A percentile compares a stretch with the other conserved stretches of the same genome.
phyloP scores from a whole-genome alignment of 2,113 vertebrate genomes.

The Mormyrus lacerda region DNA sequence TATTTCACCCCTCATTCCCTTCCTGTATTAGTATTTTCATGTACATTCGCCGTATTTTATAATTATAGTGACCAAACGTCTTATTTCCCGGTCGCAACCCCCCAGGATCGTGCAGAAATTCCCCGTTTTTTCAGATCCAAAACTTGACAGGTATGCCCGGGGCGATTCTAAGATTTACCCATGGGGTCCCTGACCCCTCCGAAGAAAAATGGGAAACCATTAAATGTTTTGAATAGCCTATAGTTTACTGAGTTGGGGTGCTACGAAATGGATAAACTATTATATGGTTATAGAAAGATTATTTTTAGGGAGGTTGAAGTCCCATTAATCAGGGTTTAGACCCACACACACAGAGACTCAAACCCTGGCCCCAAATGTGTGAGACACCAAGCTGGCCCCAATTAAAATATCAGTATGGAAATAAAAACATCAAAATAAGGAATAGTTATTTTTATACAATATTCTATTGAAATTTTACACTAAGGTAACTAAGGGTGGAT shows the following conservation, averaged over 20 bases:
- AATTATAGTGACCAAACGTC: no score
- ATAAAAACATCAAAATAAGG: background rate
- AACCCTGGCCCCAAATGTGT: background rate
- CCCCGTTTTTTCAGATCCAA: no score
- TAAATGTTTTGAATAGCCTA: background rate
- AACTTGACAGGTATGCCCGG: no score
- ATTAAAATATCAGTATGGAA: background rate
- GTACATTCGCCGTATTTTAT: no score
- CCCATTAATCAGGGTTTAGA: background rate
- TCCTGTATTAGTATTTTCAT: no score
- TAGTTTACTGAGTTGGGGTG: background rate
- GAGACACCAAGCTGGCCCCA: background rate
- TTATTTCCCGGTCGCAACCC: no score
- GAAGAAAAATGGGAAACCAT: background rate
- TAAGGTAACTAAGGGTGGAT: background rate
- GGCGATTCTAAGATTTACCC: background rate
- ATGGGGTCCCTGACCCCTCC: background rate
- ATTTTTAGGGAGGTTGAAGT: background rate
- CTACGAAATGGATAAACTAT: background rate
- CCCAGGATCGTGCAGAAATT: no score
- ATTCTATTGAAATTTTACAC: background rate
- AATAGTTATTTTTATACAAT: background rate
- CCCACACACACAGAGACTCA: no score
- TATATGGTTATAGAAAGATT: background rate
- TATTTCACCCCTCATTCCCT: no score